Conservation (phyloP, 2,888 invertebrate genomes). For the Pediacus dermestoides region DNA sequence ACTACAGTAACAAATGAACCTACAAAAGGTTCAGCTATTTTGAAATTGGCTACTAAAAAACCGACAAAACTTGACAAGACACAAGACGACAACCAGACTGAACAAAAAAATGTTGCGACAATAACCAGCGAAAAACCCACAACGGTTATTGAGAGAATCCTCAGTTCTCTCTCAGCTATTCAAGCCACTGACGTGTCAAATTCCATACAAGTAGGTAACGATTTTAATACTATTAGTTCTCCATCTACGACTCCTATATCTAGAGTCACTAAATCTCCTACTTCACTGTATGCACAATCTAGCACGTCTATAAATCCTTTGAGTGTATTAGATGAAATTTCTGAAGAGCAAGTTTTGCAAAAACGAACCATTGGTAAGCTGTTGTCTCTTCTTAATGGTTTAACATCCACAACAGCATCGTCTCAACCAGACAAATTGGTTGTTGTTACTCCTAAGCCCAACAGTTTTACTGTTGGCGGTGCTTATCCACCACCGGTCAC, state of each 20-base stretch:
- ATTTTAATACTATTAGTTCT: conserved; percentile 41
- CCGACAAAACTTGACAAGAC: conserved; percentile 33
- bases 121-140: conserved; percentile 47
- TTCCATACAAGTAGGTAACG: conserved; percentile 44
- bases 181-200: conserved; percentile 40
- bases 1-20: conserved; percentile 23
- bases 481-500: conserved; percentile 12
- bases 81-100: conserved; percentile 22
- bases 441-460: conserved; percentile 45
- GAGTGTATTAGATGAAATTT: conserved; percentile 41
- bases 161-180: conserved; percentile 47
- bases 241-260: conserved; percentile 37
- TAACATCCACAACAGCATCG: conserved; percentile 34
- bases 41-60: conserved; percentile 45
- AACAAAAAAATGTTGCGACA: conserved; percentile 22
- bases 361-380: conserved; percentile 45
- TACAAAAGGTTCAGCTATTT: conserved; percentile 43
- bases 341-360: conserved; percentile 40
- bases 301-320: conserved; percentile 41
- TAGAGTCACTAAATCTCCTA: conserved; percentile 36
- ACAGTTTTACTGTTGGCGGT: conserved; percentile 21
- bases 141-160: conserved; percentile 48
- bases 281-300: conserved; percentile 32
- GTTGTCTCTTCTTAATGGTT: conserved; percentile 47
- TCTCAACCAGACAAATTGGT: conserved; percentile 32